Base-by-base conservation (phyloP, 2,888 invertebrate genomes). In the Perdita meconis region DNA sequence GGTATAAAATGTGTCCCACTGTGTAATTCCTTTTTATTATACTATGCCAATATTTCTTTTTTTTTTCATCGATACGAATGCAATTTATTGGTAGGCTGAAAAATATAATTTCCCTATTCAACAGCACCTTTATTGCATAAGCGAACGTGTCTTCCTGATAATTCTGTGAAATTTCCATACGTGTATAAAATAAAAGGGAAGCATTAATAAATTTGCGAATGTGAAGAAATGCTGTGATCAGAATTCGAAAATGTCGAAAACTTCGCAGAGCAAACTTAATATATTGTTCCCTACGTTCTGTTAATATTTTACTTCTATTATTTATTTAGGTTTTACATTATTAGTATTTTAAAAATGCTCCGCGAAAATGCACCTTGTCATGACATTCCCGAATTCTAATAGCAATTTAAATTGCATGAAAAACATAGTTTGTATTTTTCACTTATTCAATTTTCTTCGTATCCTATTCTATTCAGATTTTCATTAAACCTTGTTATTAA, bases 401-500 rank as follows among this genome's bases (percentile, higher is more conserved):
- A 78, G 82, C 72, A 73, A 82, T 65, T 64, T 72, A 59, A n/a
- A 72, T 83, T 84, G 73, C 85, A 76, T 83, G 84, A 83, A 82
- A 84, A 84, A 84, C 85, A 84, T 84, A 84, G 80, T 85, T 78
- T 84, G 73, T 84, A 84, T 84, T 84, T 83, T 84, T 81, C 84
- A 84, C 68, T 81, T 79, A 68, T 74, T 76, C 70, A 81, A 60
- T 73, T 61, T 69, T 77, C 55, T 73, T 78, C 50, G 72, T 81
- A 75, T 74, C 61, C 47, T 72, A 75, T 56, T 59, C 71, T 83
- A 81, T 61, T 70, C 76, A 71, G 51, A 71, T 78, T 70, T 56
- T 84, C 44, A 75, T 78, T 67, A 66, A 69, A 80, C 67, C 82
- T 79, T 69, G 51, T 72, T 80, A 76, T 77, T 74, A 76, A 84